These are phyloP conservation scores for Cliona cf. orientalis DNA, from an alignment of 37 sponge, comb jelly and placozoan genomes.

Conservation along the genomic window DNA sequence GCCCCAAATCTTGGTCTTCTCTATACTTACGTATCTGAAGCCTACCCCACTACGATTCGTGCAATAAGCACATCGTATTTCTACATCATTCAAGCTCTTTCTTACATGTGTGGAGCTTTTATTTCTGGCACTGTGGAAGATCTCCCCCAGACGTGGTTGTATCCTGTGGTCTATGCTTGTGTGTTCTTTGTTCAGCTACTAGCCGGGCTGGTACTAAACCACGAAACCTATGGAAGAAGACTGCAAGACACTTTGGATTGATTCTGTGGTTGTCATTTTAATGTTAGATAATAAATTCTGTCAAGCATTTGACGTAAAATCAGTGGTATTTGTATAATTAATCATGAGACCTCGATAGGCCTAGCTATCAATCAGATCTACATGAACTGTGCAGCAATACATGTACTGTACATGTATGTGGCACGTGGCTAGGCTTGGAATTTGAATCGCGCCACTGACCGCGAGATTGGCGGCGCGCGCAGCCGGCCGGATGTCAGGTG, in stretches of 20 bases:
- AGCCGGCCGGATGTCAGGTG: too few species aligned
- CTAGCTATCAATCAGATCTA: too few species aligned
- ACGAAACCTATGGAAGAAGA: conserved; percentile 24
- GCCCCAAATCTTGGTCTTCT: conserved; percentile 25
- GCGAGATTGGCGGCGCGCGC: too few species aligned
- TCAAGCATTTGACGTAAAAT: too few species aligned
- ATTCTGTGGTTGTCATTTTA: too few species aligned
- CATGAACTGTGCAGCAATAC: too few species aligned
- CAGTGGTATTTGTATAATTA: too few species aligned
- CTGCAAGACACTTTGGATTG: conserved; percentile 16
- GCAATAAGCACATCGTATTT: conserved; percentile 7
- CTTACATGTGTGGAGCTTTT: conserved; percentile 9
- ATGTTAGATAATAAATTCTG: too few species aligned
- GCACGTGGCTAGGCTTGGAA: too few species aligned
- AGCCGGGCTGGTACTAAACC: conserved; percentile 29
- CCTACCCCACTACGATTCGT: conserved; percentile 55
- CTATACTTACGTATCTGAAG: conserved; percentile 52
- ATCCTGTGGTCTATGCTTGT: conserved; percentile 30
- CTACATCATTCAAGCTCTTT: neutral
- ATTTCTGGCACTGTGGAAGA: conserved; percentile 27
- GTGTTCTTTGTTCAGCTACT: conserved; percentile 31
- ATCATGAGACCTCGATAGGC: too few species aligned
- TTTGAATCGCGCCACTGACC: too few species aligned
- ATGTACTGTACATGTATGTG: too few species aligned
- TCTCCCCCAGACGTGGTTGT: conserved; percentile 22